phyloP scores from a whole-genome alignment of 2,113 vertebrate genomes.

The Dipodomys stephensi region DNA sequence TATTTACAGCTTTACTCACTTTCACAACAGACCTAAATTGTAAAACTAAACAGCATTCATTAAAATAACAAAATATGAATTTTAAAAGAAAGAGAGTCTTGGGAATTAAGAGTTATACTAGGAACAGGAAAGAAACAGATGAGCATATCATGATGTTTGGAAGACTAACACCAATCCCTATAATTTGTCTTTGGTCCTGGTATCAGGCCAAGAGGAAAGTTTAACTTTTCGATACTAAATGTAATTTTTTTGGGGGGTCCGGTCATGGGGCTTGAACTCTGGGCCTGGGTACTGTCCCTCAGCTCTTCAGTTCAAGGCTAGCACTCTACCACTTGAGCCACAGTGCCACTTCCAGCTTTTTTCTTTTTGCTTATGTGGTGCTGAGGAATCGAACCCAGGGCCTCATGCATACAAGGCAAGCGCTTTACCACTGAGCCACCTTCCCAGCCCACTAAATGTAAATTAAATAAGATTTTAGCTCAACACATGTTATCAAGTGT shows the following conservation, averaged over 20 bases:
- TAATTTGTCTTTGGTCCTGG: neutral
- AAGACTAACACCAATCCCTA: neutral
- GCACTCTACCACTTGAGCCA: too few species aligned
- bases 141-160: neutral
- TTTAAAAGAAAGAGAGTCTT: neutral
- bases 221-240: neutral
- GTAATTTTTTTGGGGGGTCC: neutral
- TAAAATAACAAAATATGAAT: slow-evolving; percentile 53
- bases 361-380: too few species aligned
- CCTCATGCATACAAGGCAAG: too few species aligned
- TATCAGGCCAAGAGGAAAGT: neutral
- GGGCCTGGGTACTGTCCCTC: too few species aligned
- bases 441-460: neutral
- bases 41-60: neutral
- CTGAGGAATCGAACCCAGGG: too few species aligned
- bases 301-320: too few species aligned
- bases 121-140: neutral
- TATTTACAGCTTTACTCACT: slow-evolving; percentile 20
- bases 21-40: slow-evolving; percentile 23
- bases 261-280: too few species aligned
- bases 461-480: neutral
- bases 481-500: neutral
- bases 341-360: too few species aligned
- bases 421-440: too few species aligned
- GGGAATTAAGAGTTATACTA: neutral